A percentile compares a stretch with the other conserved stretches of the same genome.
Conservation (phyloP, 2,888 invertebrate genomes). For the Mylabris sibirica region DNA sequence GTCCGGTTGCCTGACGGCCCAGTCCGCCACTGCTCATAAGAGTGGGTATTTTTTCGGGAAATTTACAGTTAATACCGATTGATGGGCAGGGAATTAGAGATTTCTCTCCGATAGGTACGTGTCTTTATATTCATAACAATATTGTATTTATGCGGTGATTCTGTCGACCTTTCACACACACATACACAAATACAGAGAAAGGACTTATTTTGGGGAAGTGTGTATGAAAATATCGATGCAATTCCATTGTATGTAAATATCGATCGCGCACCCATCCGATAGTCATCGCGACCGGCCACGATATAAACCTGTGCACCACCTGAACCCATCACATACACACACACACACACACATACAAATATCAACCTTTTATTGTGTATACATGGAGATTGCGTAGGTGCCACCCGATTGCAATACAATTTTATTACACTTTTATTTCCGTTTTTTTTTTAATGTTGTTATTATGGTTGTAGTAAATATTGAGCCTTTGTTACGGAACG, state of each 20-base stretch:
- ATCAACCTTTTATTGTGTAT: conserved; percentile 4
- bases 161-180: conserved; percentile 6
- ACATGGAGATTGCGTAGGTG: conserved; percentile 2
- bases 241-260: conserved; percentile 55
- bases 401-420: not conserved
- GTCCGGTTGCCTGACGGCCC: no score
- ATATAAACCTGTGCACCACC: conserved; percentile 28
- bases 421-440: not conserved
- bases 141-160: not conserved
- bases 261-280: conserved; percentile 47
- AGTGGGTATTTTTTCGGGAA: not conserved
- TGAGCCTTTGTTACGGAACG: not conserved
- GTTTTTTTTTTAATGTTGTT: not conserved
- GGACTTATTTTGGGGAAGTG: conserved; percentile 51
- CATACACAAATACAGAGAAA: not conserved
- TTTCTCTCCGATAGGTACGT: not conserved
- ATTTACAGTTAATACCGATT: not conserved
- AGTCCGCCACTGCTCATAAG: no score
- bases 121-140: not conserved
- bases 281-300: conserved; percentile 45
- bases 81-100: not conserved
- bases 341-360: not conserved
- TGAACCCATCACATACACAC: conserved; percentile 13
- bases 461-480: no score
- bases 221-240: conserved; percentile 54